Percentiles rank a stretch among this genome's conserved stretches.
phyloP scores from a whole-genome alignment of 1,140 invertebrate genomes.

The Pteromalus puparum region DNA sequence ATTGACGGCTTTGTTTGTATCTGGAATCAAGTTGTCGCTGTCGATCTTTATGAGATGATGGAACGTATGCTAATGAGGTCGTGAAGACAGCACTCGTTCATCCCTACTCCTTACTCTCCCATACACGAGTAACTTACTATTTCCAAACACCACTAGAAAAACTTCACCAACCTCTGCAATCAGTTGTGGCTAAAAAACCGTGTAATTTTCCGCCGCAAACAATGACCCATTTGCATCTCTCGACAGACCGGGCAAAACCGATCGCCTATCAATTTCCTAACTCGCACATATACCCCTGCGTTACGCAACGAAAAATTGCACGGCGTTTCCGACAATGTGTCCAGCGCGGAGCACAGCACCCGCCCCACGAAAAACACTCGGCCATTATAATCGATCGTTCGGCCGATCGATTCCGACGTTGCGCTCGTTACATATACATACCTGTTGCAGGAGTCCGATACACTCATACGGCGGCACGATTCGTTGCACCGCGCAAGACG shows the following conservation, averaged over 20 bases:
- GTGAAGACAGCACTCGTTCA: neutral
- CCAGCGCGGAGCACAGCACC: neutral
- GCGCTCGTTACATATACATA: neutral
- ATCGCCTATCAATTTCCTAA: neutral
- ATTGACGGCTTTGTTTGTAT: neutral
- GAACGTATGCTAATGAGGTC: neutral
- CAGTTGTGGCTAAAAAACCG: neutral
- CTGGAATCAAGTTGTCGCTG: neutral
- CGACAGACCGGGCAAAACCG: neutral
- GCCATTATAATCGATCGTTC: neutral
- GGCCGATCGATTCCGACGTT: neutral
- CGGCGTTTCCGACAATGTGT: conserved; percentile 5
- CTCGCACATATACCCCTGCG: neutral
- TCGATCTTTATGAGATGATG: neutral
- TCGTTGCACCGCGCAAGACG: neutral
- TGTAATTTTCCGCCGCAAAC: neutral
- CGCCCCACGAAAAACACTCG: neutral
- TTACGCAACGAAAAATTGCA: neutral
- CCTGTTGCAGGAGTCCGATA: conserved; percentile 2
- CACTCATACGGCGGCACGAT: neutral
- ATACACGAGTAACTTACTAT: too few relatives aligned
- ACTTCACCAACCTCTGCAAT: neutral
- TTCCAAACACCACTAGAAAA: neutral
- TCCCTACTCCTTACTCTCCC: too few relatives aligned
- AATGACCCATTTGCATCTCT: neutral